These are phyloP conservation scores for Nasua narica DNA, from an alignment of 2,797 vertebrate genomes.

Conservation along the genomic window DNA sequence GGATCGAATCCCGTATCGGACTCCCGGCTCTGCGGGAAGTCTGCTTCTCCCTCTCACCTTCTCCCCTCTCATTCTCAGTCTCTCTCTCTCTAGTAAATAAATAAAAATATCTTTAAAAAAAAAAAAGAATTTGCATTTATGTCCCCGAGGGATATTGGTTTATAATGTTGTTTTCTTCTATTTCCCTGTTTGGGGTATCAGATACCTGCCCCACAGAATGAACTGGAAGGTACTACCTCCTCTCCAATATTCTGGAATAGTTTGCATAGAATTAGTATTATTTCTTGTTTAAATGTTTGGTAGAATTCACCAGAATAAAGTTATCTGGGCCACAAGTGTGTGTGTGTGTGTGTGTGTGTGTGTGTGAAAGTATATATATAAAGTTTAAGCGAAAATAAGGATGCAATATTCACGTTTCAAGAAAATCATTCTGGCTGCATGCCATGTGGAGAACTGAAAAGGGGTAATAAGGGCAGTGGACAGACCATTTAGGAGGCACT, in stretches of 20 bases:
- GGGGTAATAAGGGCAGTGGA: background rate
- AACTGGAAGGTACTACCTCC: background rate
- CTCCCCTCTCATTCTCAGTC: too few species aligned
- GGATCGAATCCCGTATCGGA: too few species aligned
- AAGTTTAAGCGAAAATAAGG: background rate
- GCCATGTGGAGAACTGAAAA: background rate
- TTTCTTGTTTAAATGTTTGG: background rate
- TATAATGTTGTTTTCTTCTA: background rate
- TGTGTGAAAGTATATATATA: background rate
- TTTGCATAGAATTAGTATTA: background rate
- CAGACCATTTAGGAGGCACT: background rate
- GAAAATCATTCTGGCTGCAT: background rate
- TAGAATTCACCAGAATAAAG: background rate
- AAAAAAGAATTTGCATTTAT: background rate
- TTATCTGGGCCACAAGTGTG: background rate
- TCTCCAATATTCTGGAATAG: background rate
- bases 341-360: background rate
- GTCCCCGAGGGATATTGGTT: background rate
- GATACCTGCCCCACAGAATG: background rate
- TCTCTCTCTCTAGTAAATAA: too few species aligned
- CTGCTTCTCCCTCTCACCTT: too few species aligned
- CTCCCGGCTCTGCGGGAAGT: too few species aligned
- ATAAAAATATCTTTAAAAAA: too few species aligned
- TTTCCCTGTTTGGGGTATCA: background rate
- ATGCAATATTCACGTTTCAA: background rate